Evolutionary conservation across 1,140 invertebrate genomes (phyloP).

Genomic region (Lepidurus arcticus): DNA sequence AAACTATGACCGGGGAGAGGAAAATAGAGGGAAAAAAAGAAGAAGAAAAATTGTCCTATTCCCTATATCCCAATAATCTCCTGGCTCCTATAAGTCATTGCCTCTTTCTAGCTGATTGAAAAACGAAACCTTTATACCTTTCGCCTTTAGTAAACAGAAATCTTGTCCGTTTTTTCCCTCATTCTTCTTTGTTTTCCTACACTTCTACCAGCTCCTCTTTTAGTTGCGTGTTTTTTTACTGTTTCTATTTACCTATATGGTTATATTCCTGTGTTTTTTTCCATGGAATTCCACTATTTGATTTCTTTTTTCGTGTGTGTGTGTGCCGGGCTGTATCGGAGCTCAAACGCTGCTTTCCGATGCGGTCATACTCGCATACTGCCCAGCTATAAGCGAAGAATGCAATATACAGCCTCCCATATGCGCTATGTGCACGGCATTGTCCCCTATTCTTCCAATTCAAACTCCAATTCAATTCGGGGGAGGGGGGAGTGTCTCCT

Average conservation of each 20-base stretch:
- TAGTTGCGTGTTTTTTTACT: no score
- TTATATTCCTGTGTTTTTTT: no score
- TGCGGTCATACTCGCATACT: background rate
- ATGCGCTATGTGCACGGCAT: background rate
- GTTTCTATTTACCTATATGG: no score
- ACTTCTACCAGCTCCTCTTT: no score
- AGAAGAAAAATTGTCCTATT: no score
- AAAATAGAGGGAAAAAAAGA: no score
- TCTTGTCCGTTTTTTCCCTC: no score
- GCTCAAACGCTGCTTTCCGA: background rate
- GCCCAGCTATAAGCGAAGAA: background rate
- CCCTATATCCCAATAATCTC: background rate
- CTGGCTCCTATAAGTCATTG: background rate
- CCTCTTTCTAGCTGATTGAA: background rate
- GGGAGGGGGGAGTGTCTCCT: background rate
- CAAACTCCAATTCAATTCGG: conserved; percentile 16
- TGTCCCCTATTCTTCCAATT: background rate
- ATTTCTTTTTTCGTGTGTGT: no score
- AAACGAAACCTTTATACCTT: background rate
- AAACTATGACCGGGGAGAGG: no score
- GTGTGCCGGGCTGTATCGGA: background rate
- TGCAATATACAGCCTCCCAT: background rate
- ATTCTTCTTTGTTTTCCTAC: no score
- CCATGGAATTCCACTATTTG: no score
- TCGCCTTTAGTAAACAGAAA: no score